Percentiles rank a stretch among this genome's conserved stretches.
Conservation (phyloP, 2,113 vertebrate genomes). For the Caracal caracal region DNA sequence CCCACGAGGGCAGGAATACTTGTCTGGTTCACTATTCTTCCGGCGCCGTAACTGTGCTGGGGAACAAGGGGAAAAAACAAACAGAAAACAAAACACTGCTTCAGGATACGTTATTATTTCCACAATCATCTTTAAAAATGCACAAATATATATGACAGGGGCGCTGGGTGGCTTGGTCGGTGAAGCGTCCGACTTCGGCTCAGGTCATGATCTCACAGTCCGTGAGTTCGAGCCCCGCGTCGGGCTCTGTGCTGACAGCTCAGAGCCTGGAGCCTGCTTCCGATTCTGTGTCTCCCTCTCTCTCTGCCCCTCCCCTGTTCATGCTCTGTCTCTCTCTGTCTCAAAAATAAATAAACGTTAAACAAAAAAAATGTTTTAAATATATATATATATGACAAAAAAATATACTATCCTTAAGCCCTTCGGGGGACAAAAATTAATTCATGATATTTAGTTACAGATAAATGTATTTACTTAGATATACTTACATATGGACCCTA, state of each 20-base stretch:
- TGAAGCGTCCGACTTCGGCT: too few species aligned
- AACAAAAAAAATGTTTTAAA: too few species aligned
- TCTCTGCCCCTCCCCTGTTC: too few species aligned
- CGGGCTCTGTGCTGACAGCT: too few species aligned
- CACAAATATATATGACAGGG: background rate
- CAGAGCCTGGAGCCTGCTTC: too few species aligned
- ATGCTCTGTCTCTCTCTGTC: too few species aligned
- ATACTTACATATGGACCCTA: background rate
- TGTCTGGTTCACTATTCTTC: background rate
- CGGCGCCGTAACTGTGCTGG: fast-evolving
- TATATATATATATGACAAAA: background rate
- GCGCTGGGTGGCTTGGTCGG: too few species aligned
- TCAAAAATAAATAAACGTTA: too few species aligned
- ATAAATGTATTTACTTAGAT: background rate
- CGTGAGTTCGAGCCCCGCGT: too few species aligned
- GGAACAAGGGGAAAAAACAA: background rate
- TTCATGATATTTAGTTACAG: background rate
- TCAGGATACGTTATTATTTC: background rate
- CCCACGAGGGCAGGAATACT: fast-evolving
- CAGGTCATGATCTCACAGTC: too few species aligned
- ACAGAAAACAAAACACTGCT: background rate
- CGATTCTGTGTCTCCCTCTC: too few species aligned
- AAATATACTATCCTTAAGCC: background rate
- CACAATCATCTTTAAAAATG: background rate
- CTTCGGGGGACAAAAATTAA: background rate